Conservation (phyloP, 2,888 invertebrate genomes). For the Sthenelais limicola region DNA sequence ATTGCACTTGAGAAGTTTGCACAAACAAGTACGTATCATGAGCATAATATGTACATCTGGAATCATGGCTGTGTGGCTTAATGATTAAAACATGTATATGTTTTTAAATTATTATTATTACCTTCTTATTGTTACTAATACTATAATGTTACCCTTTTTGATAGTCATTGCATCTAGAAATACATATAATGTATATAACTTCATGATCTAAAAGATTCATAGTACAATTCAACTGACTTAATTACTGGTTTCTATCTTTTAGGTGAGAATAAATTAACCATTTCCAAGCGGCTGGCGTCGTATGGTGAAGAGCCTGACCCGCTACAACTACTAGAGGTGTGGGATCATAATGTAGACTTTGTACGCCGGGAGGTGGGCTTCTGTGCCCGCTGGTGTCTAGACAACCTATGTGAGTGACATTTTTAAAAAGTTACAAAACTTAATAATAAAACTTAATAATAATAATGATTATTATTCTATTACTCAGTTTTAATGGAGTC, state of each 20-base stretch:
- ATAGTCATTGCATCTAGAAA: too few species aligned
- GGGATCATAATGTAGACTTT: slow-evolving; percentile 78
- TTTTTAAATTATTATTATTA: too few species aligned
- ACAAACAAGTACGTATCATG: slow-evolving; percentile 80
- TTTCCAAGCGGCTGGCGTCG: slow-evolving; percentile 79
- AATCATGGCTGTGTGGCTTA: too few species aligned
- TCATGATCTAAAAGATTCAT: too few species aligned
- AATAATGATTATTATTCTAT: too few species aligned
- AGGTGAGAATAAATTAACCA: slow-evolving; percentile 87
- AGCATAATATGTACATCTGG: too few species aligned
- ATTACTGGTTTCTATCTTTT: slow-evolving; percentile 48
- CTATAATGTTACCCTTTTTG: too few species aligned
- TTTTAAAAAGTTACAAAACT: not conserved
- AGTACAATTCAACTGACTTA: too few species aligned
- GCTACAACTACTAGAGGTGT: slow-evolving; percentile 80
- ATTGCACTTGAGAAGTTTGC: slow-evolving; percentile 95
- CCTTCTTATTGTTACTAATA: too few species aligned
- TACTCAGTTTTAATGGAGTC: not conserved
- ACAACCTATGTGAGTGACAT: slow-evolving; percentile 83
- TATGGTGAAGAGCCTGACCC: slow-evolving; percentile 77
- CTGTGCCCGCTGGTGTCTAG: slow-evolving; percentile 92
- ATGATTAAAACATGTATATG: too few species aligned
- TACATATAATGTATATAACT: too few species aligned
- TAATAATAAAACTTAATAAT: too few species aligned
- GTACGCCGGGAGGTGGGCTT: slow-evolving; percentile 89